phyloP scores from a whole-genome alignment of 2,797 vertebrate genomes.

The Mus caroli region DNA sequence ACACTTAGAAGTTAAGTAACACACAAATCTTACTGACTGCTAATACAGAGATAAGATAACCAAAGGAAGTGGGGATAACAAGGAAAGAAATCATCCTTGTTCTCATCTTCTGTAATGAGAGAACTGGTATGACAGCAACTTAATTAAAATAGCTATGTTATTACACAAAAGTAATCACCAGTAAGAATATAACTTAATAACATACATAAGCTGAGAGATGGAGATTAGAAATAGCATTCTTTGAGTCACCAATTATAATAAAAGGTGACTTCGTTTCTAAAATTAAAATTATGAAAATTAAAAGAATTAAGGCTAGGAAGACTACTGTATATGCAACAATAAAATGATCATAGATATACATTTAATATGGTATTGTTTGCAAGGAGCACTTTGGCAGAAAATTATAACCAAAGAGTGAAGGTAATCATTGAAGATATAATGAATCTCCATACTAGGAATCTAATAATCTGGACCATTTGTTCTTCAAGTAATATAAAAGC shows the following conservation, averaged over 20 bases:
- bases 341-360: not conserved
- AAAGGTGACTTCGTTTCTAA: conserved; percentile 13
- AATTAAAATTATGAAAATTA: not conserved
- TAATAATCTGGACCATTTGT: not conserved
- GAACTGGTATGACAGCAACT: not conserved
- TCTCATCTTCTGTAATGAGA: not conserved
- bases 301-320: not conserved
- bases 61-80: not conserved
- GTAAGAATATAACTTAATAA: not conserved
- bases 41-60: not conserved
- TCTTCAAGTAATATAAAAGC: not conserved
- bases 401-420: not conserved
- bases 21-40: not conserved
- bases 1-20: not conserved
- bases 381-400: not conserved
- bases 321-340: not conserved
- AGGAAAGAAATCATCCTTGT: not conserved
- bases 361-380: not conserved
- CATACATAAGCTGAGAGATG: not conserved
- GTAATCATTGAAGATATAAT: not conserved
- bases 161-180: not conserved
- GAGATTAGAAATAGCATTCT: not conserved
- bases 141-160: not conserved
- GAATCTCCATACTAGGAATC: not conserved
- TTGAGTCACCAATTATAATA: not conserved